Conservation (phyloP, 2,888 invertebrate species). For the Germaria angustata region DNA sequence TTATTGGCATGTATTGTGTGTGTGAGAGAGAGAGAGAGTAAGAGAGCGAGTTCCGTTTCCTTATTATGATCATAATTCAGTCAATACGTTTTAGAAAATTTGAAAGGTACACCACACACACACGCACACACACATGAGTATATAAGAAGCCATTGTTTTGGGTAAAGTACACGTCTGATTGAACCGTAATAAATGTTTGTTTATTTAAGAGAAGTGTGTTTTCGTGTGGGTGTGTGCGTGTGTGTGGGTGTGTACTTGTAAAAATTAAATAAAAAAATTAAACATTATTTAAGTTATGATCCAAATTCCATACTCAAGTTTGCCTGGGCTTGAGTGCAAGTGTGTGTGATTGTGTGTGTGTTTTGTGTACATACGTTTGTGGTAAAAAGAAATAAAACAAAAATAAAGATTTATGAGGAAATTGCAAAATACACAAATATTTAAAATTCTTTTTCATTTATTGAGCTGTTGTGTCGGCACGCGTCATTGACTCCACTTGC, state of each 20-base stretch:
- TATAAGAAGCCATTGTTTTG: constrained; percentile 7
- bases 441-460: constrained; percentile 39
- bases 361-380: not conserved
- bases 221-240: not conserved
- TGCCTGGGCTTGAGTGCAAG: not conserved
- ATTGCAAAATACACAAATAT: constrained; percentile 27
- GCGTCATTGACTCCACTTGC: constrained; percentile 5
- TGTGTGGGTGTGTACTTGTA: not conserved
- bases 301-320: not conserved
- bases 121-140: not conserved
- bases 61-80: constrained; percentile 28
- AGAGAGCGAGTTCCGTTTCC: constrained; percentile 2
- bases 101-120: not conserved
- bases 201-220: not conserved
- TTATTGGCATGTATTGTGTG: not conserved
- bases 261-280: constrained; percentile 11
- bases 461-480: constrained; percentile 25
- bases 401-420: constrained; percentile 31
- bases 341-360: no score
- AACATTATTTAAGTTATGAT: not conserved
- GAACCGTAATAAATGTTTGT: constrained; percentile 39
- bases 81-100: not conserved
- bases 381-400: not conserved
- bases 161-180: constrained; percentile 28
- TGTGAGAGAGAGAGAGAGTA: not conserved